Conservation (phyloP, 2,797 vertebrate species). For the Enteromius thamalakanensis region DNA sequence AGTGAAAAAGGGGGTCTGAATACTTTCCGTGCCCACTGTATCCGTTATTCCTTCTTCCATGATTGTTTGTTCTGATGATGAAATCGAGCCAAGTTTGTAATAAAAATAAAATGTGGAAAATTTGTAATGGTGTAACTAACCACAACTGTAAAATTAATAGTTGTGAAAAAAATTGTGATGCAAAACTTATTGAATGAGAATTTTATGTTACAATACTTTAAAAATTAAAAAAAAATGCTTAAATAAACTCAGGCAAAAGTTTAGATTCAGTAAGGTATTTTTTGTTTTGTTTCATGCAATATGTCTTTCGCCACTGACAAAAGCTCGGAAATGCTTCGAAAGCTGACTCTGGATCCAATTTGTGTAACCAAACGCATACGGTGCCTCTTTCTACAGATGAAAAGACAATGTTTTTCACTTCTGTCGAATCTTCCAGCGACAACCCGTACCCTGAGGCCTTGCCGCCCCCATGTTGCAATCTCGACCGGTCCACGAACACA, state of each 20-base stretch:
- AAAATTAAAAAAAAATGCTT: background rate
- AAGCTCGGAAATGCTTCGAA: conserved; percentile 4
- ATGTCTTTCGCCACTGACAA: conserved; percentile 22
- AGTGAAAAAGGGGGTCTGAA: too few species aligned
- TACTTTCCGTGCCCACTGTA: background rate
- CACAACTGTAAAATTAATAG: background rate
- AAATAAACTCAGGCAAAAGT: background rate
- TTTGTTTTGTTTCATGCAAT: too few species aligned
- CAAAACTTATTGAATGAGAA: too few species aligned
- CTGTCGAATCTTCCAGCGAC: conserved; percentile 48
- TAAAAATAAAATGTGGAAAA: background rate
- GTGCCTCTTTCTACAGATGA: background rate
- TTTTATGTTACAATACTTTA: background rate
- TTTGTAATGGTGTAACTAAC: background rate
- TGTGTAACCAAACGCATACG: background rate
- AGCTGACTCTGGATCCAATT: conserved; percentile 43
- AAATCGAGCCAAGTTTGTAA: background rate
- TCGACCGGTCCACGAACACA: conserved; percentile 33
- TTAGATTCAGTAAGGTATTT: background rate
- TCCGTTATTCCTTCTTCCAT: background rate
- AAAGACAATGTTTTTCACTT: conserved; percentile 31
- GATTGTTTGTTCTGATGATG: background rate
- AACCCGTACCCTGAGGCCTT: conserved; percentile 38
- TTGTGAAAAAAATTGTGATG: too few species aligned
- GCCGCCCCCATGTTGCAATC: background rate